phyloP scores from a whole-genome alignment of 2,888 invertebrate species.

The Nomada lathburiana region DNA sequence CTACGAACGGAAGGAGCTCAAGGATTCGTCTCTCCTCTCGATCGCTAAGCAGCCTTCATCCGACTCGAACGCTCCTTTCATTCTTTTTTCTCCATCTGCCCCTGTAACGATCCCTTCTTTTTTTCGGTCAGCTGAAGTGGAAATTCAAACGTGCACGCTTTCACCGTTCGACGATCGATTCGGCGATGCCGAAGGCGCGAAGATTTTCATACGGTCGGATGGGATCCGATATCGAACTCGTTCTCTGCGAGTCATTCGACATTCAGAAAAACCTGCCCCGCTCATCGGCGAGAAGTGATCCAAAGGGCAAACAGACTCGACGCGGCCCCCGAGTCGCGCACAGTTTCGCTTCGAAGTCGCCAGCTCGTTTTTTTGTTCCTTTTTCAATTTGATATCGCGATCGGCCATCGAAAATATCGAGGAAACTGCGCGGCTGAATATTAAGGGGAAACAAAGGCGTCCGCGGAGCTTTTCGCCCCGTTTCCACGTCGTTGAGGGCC shows the following conservation, averaged over 20 bases:
- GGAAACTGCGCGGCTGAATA: conserved; percentile 17
- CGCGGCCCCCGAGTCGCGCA: too few relatives aligned
- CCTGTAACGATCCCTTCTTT: conserved; percentile 15
- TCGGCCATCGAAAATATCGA: conserved; percentile 35
- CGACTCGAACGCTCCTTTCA: conserved; percentile 12
- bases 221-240: neutral
- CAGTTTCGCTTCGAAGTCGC: conserved; percentile 18
- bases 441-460: conserved; percentile 51
- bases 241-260: neutral
- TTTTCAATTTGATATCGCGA: conserved; percentile 16
- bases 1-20: conserved; percentile 31
- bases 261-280: neutral
- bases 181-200: neutral
- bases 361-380: neutral
- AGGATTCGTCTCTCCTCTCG: conserved; percentile 31
- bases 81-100: neutral
- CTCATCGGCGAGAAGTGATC: neutral
- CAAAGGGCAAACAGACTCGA: neutral
- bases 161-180: conserved; percentile 28
- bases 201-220: conserved; percentile 18
- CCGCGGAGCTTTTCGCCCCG: conserved; percentile 43
- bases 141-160: neutral
- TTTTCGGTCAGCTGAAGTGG: neutral
- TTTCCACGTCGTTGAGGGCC: conserved; percentile 48
- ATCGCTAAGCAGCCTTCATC: conserved; percentile 21